Evolutionary conservation across 2,113 vertebrate species (phyloP), one percentile per base, ranked within the genome.

Genomic region (Lota lota): DNA sequence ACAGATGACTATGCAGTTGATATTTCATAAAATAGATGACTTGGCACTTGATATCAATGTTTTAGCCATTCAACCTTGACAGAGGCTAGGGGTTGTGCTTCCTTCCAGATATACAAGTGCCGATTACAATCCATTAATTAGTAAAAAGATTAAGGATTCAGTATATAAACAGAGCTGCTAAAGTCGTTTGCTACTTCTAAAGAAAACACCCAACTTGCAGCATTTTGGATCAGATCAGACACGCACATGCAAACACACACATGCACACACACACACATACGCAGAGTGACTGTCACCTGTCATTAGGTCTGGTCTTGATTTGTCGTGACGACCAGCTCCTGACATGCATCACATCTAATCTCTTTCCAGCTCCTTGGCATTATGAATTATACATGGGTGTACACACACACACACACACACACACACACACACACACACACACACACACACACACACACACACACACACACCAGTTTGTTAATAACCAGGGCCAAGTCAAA

Each of bases 261-360:
- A 20, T 36, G 20, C n/a, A 5, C 51, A 18, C 20, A 62, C 61
- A 73, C 33, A 56, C 63, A 67, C 22, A 61, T 19, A 64, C 53
- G 20, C 68, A 36, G 62, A 79, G 73, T 36, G 36, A 73, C 73
- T 76, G 81, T 82, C 85, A 28, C 22, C 58, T 79, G 79, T 76
- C 59, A 47, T 91, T 84, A 85, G 19, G 72, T 61, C 68, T 67
- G 58, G 58, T 33, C 73, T 82, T 79, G 77, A 85, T 78, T 82
- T 83, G 70, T 83, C 21, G 22, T 77, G 79, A 83, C 67, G 71
- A 82, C 68, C 77, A 68, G 16, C 87, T 83, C 85, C 73, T 87
- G 89, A 91, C 68, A 81, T 76, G 69, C 86, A 77, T 89, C 86
- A 80, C 85, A 81, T 89, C 79, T 83, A 90, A 88, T 89, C 85